Conservation (phyloP, 2,113 vertebrate species). For the Myiopsitta monachus region DNA sequence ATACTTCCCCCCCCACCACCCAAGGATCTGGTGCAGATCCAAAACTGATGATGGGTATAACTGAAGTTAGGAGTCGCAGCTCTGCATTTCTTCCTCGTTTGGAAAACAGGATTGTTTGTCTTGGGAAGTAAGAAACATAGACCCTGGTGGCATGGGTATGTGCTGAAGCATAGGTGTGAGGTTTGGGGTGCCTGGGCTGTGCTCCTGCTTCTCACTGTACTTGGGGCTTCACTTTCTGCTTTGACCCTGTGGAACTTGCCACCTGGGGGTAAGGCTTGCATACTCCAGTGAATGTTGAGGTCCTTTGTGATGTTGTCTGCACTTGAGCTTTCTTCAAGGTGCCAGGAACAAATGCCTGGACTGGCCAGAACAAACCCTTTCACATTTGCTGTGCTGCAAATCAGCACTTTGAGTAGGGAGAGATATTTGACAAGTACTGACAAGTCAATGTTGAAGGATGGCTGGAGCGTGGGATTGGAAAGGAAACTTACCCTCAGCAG, state of each 20-base stretch:
- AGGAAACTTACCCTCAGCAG: neutral
- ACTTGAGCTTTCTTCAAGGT: neutral
- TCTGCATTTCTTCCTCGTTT: neutral
- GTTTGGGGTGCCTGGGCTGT: neutral
- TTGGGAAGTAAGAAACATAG: neutral
- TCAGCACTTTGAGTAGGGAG: neutral
- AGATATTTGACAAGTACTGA: neutral
- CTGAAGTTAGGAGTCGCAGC: neutral
- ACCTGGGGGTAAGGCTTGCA: neutral
- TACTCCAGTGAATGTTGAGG: neutral
- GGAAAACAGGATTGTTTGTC: neutral
- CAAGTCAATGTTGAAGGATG: neutral
- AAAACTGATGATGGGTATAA: neutral
- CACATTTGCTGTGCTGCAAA: neutral
- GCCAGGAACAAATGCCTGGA: neutral
- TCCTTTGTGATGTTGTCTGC: neutral
- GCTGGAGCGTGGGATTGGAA: rapidly evolving
- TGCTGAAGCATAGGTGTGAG: neutral
- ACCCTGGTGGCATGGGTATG: neutral
- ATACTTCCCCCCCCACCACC: neutral
- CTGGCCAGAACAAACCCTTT: neutral
- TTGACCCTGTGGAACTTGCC: neutral
- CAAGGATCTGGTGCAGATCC: neutral
- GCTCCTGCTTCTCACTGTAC: neutral
- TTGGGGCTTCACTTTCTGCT: neutral